These are phyloP conservation scores for Bacillus rossius DNA, from an alignment of 1,140 invertebrate genomes.

Conservation along the genomic window DNA sequence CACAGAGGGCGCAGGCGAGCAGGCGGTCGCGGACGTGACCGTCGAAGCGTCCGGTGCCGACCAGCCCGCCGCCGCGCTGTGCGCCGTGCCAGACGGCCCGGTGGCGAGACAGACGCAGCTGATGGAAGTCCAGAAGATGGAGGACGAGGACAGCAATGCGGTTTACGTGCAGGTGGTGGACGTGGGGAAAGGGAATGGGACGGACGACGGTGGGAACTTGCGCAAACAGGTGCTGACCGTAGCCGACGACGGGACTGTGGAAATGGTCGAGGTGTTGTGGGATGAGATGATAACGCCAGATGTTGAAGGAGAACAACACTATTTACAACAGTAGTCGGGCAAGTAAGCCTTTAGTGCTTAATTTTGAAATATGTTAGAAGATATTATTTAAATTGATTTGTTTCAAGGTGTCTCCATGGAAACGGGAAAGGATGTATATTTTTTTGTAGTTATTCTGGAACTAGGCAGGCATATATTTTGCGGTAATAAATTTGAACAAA, in stretches of 20 bases:
- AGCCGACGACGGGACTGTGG: slow-evolving; percentile 29
- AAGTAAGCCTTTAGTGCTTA: too few relatives aligned
- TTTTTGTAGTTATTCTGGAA: too few relatives aligned
- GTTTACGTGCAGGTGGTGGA: slow-evolving; percentile 30
- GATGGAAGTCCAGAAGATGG: slow-evolving; percentile 23
- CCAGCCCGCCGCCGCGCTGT: too few relatives aligned
- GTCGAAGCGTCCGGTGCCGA: too few relatives aligned
- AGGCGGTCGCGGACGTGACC: too few relatives aligned
- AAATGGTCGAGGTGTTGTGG: slow-evolving; percentile 34
- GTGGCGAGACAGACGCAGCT: neutral
- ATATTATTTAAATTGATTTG: too few relatives aligned
- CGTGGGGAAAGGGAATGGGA: slow-evolving; percentile 9
- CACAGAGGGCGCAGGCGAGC: neutral
- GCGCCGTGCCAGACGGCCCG: slow-evolving; percentile 1
- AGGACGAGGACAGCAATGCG: slow-evolving; percentile 16
- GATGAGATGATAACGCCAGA: slow-evolving; percentile 19
- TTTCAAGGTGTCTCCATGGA: too few relatives aligned
- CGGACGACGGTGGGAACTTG: slow-evolving; percentile 1
- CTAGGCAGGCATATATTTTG: too few relatives aligned
- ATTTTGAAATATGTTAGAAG: too few relatives aligned
- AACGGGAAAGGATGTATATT: too few relatives aligned
- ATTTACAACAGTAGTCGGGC: too few relatives aligned
- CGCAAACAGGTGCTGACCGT: slow-evolving; percentile 28
- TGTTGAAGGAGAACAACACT: neutral
- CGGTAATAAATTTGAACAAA: too few relatives aligned